Conservation (phyloP, 2,797 vertebrate genomes). For the Carapus acus region DNA sequence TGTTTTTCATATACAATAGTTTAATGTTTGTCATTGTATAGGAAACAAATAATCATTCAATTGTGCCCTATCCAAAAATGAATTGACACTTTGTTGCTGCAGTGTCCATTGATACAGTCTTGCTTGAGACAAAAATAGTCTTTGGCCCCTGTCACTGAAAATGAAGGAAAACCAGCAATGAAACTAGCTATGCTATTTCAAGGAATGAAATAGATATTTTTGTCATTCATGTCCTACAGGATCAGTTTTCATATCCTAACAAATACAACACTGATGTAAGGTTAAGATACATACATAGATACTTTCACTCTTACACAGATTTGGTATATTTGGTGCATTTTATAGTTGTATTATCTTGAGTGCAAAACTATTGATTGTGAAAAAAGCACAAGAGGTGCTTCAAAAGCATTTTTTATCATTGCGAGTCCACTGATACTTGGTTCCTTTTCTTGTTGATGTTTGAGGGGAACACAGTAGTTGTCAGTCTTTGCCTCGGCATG, state of each 20-base stretch:
- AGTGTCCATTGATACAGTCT: too few species aligned
- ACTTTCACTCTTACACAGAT: conserved; percentile 18
- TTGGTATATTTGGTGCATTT: conserved; percentile 64
- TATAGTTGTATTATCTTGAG: conserved; percentile 52
- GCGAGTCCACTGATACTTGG: conserved; percentile 32
- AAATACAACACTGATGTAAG: conserved; percentile 15
- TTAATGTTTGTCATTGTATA: conserved; percentile 16
- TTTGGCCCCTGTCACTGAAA: too few species aligned
- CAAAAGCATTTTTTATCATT: conserved; percentile 39
- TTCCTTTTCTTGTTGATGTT: conserved; percentile 16
- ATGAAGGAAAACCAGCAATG: too few species aligned
- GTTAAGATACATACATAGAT: conserved; percentile 16
- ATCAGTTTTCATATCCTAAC: too few species aligned
- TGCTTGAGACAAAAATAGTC: too few species aligned
- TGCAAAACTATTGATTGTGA: conserved; percentile 64
- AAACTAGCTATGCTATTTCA: too few species aligned
- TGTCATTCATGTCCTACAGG: too few species aligned
- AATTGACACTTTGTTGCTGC: too few species aligned
- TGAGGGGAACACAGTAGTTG: conserved; percentile 19
- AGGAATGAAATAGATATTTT: too few species aligned
- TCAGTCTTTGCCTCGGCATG: conserved; percentile 20
- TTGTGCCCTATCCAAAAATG: too few species aligned
- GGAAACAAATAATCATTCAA: too few species aligned
- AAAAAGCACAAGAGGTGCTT: conserved; percentile 37
- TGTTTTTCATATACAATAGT: conserved; percentile 8